Evolutionary conservation across 37 sponge, comb jelly and placozoan species (phyloP), one percentile per base, ranked within the genome.

Genomic region (Petrosia ficiformis): DNA sequence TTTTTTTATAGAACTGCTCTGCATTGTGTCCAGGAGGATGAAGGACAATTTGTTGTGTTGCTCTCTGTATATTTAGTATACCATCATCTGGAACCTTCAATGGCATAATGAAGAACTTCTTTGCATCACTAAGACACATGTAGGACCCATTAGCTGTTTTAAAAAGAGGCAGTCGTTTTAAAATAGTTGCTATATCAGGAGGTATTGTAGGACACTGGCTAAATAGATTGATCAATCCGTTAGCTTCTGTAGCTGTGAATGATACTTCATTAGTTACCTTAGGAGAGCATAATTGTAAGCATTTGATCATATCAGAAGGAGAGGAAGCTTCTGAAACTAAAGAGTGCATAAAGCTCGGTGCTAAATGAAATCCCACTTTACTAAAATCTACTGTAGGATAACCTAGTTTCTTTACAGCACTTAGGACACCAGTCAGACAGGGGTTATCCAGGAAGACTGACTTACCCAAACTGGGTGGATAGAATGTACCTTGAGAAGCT

Each of bases 381-480:
- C 39, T 44, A 61, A 34, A 58, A 39, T 75, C 69, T 22, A 84
- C 8, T 39, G 33, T 14, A 4, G 71, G 29, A 42, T 70, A 84
- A 14, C 84, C 84, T 14, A 84, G 41, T 56, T 61, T 71, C 56
- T 43, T 63, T 65, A 84, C 25, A 2, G 43, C 52, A 68, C 22
- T 48, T 66, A 11, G 21, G 2, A 75, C 39, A 1, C 41, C 34
- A 22, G 5, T 16, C 38, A 37, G 35, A 3, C 43, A 24, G 59
- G 28, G 8, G 24, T 37, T 24, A 21, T 10, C 42, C 22, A n/a
- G 42, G 2, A 79, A 42, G 0, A 84, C 26, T 16, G 38, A 32
- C 38, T 76, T 77, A 16, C 56, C 66, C 19, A 65, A 1, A 25
- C 63, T 69, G 2, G 76, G 29, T 32, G 84, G 84, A 42, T 70